Conservation (phyloP, 2,888 invertebrate species). For the Microplitis deprimator region DNA sequence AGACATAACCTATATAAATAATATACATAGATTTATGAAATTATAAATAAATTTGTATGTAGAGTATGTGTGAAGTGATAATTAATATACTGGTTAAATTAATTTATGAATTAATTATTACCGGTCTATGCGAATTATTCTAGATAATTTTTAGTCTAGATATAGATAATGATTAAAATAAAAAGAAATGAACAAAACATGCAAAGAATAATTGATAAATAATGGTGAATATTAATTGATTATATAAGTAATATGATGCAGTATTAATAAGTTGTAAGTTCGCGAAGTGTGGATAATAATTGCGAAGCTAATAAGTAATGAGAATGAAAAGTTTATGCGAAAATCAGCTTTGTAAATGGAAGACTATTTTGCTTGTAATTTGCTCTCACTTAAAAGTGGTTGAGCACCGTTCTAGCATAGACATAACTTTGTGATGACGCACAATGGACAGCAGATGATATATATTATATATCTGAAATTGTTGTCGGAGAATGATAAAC, state of each 20-base stretch:
- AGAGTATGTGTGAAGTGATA: constrained; percentile 33
- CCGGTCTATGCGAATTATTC: constrained; percentile 10
- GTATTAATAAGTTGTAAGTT: constrained; percentile 68
- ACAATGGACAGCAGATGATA: neutral
- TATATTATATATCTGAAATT: neutral
- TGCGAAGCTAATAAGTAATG: constrained; percentile 16
- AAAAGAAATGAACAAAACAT: neutral
- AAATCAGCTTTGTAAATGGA: constrained; percentile 21
- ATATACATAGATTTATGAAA: constrained; percentile 44
- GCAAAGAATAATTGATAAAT: neutral
- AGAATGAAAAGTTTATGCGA: constrained; percentile 2
- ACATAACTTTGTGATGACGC: constrained; percentile 7
- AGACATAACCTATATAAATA: constrained; percentile 34
- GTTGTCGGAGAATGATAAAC: constrained; percentile 10
- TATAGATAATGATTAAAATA: neutral
- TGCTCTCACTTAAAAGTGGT: constrained; percentile 8
- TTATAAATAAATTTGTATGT: constrained; percentile 45
- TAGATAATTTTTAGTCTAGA: constrained; percentile 24
- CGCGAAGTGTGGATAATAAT: constrained; percentile 44
- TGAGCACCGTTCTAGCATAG: neutral
- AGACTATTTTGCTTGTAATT: constrained; percentile 31
- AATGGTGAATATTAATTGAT: constrained; percentile 30
- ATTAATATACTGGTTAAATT: constrained; percentile 22
- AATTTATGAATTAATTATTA: constrained; percentile 24
- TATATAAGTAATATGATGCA: constrained; percentile 64